Percentiles rank a stretch among this genome's conserved stretches.
phyloP scores from a whole-genome alignment of 2,888 invertebrate species.

The Atherix ibis region DNA sequence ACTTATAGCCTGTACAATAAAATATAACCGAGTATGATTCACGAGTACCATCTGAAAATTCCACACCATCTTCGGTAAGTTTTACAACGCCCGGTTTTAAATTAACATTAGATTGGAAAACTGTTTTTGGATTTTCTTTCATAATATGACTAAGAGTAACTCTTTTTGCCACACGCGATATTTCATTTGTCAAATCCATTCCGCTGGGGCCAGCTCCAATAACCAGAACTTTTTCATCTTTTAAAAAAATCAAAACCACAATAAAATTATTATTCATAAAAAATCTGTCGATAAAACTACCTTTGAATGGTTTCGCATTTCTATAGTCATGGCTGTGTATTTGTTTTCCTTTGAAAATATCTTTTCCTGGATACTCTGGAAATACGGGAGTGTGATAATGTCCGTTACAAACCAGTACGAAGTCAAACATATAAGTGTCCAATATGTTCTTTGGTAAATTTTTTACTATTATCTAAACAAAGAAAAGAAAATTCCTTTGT shows the following conservation, averaged over 20 bases:
- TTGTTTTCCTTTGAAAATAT: constrained; percentile 41
- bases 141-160: constrained; percentile 58
- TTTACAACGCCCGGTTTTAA: constrained; percentile 47
- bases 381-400: constrained; percentile 67
- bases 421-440: constrained; percentile 50
- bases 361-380: constrained; percentile 51
- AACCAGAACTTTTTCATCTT: constrained; percentile 52
- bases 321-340: constrained; percentile 77
- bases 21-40: constrained; percentile 53
- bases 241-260: neutral
- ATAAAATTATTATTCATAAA: no score
- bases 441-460: constrained; percentile 16
- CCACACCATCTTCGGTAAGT: constrained; percentile 36
- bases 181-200: constrained; percentile 55
- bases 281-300: no score
- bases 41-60: constrained; percentile 49
- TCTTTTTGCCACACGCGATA: constrained; percentile 43
- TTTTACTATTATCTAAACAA: constrained; percentile 20
- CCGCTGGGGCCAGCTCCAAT: constrained; percentile 83
- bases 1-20: constrained; percentile 67
- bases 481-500: no score
- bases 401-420: constrained; percentile 70
- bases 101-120: constrained; percentile 48
- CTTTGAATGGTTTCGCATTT: constrained; percentile 47
- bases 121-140: constrained; percentile 42